Conservation (phyloP, 2,888 invertebrate genomes). For the Chironomus riparius region DNA sequence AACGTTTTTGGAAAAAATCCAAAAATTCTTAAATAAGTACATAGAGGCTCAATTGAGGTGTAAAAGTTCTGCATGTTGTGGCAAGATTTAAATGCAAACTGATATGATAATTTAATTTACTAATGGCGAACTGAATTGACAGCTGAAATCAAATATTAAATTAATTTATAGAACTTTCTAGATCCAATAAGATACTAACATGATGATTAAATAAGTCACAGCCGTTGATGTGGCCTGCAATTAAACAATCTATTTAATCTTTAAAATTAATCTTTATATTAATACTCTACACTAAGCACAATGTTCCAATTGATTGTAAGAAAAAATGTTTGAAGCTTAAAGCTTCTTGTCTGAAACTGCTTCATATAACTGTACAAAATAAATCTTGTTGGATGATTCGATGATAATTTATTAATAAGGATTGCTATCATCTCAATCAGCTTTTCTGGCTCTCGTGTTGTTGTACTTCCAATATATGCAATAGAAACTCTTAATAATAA, state of each 20-base stretch:
- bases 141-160: too few relatives aligned
- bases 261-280: too few relatives aligned
- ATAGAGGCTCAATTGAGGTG: too few relatives aligned
- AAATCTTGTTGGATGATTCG: neutral
- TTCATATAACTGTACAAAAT: neutral
- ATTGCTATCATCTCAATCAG: neutral
- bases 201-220: neutral
- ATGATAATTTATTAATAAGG: neutral
- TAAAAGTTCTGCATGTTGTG: too few relatives aligned
- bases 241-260: too few relatives aligned
- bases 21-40: too few relatives aligned
- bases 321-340: neutral
- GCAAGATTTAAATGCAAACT: too few relatives aligned
- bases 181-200: too few relatives aligned
- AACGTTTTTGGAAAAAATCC: too few relatives aligned
- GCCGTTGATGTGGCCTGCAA: neutral
- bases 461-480: neutral
- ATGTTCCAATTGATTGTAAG: neutral
- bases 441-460: neutral
- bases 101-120: too few relatives aligned
- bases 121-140: too few relatives aligned
- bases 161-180: too few relatives aligned
- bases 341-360: neutral
- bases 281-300: neutral
- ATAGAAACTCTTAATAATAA: neutral